phyloP scores from a whole-genome alignment of 2,113 vertebrate genomes.

The Ceratotherium simum region DNA sequence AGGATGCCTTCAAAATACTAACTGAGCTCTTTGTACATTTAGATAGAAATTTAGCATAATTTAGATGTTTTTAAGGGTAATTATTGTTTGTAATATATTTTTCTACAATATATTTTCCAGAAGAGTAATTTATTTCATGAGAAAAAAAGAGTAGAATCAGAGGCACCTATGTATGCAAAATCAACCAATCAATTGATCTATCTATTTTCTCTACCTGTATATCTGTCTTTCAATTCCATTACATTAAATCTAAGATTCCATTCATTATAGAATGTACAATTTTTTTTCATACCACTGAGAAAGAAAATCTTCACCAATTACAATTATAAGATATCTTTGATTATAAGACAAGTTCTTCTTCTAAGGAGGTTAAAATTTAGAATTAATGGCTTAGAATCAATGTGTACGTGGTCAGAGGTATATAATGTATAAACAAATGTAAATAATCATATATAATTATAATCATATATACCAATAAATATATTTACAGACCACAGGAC shows the following conservation, averaged over 20 bases:
- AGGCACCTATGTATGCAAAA: background rate
- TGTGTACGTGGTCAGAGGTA: background rate
- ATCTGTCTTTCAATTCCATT: background rate
- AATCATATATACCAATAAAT: background rate
- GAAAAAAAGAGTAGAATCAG: background rate
- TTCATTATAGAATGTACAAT: background rate
- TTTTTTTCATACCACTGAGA: background rate
- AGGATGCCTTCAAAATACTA: conserved; percentile 16
- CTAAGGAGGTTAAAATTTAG: background rate
- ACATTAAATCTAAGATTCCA: background rate
- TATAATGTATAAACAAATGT: background rate
- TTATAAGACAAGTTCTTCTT: background rate
- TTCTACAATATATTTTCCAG: background rate
- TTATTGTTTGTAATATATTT: background rate
- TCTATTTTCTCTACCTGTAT: background rate
- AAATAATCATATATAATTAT: background rate
- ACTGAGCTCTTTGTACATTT: background rate
- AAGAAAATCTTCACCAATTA: background rate
- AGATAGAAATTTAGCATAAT: background rate
- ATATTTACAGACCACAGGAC: background rate
- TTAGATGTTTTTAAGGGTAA: background rate
- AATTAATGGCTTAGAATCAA: background rate
- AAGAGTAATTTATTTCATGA: background rate
- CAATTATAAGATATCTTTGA: background rate
- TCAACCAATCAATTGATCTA: background rate